Evolutionary conservation across 2,797 vertebrate species (phyloP).

Genomic region (Setipinna tenuifilis): DNA sequence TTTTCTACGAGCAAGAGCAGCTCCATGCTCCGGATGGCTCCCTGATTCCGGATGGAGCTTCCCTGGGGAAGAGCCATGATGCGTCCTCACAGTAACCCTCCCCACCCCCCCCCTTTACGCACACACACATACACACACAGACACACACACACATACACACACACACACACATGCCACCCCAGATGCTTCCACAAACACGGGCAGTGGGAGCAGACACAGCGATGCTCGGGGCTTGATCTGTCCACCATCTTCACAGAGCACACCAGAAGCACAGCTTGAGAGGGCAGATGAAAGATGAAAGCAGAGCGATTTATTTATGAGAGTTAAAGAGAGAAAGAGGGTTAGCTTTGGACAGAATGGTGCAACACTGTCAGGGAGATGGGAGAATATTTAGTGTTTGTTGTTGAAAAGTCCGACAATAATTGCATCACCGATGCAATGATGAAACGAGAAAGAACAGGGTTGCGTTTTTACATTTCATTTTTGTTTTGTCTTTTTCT

Average conservation of each 20-base stretch:
- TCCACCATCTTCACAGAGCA: slow-evolving; percentile 26
- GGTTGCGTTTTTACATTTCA: not conserved
- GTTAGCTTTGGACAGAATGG: not conserved
- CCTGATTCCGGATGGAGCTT: slow-evolving; percentile 21
- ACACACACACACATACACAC: not conserved
- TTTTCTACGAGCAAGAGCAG: slow-evolving; percentile 21
- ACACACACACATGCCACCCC: not conserved
- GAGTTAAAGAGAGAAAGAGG: not conserved
- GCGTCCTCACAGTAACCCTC: slow-evolving; percentile 3
- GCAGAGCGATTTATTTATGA: not conserved
- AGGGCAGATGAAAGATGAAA: slow-evolving; percentile 11
- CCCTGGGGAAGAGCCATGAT: slow-evolving; percentile 32
- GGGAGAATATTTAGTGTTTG: not conserved
- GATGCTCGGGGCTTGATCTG: slow-evolving; percentile 28
- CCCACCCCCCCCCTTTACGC: not conserved
- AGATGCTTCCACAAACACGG: slow-evolving; percentile 31
- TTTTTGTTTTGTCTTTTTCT: not conserved
- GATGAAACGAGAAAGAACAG: not conserved
- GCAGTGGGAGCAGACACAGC: slow-evolving; percentile 23
- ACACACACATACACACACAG: not conserved
- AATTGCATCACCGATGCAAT: not conserved
- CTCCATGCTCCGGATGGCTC: slow-evolving; percentile 34
- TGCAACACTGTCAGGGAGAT: not conserved
- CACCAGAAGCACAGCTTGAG: not conserved
- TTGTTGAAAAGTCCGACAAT: not conserved